Base-by-base conservation (phyloP, 1,140 invertebrate genomes). In the Drosophila saltans region DNA sequence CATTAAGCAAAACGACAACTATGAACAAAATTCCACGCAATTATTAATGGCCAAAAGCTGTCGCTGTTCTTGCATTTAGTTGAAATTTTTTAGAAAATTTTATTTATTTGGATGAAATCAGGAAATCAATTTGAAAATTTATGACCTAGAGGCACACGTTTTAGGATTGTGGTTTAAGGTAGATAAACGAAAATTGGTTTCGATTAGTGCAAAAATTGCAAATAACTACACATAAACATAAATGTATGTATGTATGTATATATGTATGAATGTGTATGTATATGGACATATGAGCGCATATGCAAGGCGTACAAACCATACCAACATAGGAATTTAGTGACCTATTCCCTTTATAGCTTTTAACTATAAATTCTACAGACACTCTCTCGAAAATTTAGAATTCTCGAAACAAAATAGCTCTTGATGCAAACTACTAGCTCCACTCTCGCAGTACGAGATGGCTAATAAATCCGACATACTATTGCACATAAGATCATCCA, bases 111-210 rank as follows among this genome's bases (percentile, higher is more conserved):
- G 48, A 86, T 73, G 64, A 80, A 73, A 80, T 71, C 68, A 88
- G 82, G 82, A 88, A 88, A 88, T 82, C 76, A 82, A 88, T 76
- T 88, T 65, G 40, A 55, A 70, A 78, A 85, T 86, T 85, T 78
- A 85, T 85, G 76, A 61, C 69, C 81, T 48, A 33, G 67, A 56
- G 52, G 60, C 57, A n/a, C 33, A 30, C 43, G 33, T 21, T 61
- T 66, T 26, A 58, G 39, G 63, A 43, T 24, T 66, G 24, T n/a
- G 61, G 43, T 58, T 58, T 36, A 80, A 62, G 48, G 57, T 61
- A 61, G 52, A 64, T 72, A 75, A 69, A 75, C 69, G 65, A 36
- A 75, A 57, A 75, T 57, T 59, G 74, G 26, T 41, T 59, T 75
- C 36, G 58, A 69, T 75, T 75, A 59, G 59, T 10, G 43, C 26